Conservation (phyloP, 2,888 invertebrate genomes). For the Tetragnatha montana region DNA sequence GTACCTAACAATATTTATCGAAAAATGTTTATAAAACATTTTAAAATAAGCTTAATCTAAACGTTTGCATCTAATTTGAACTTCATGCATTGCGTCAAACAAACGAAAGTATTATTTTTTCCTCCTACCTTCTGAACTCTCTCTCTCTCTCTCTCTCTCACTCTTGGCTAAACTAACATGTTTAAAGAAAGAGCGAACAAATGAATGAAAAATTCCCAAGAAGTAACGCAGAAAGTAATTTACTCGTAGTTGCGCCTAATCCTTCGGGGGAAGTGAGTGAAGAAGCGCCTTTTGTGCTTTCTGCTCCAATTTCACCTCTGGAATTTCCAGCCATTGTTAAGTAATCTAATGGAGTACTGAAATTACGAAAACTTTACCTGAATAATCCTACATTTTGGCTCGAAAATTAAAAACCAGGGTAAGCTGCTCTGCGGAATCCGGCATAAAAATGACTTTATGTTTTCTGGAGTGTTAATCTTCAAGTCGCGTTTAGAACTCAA, state of each 20-base stretch:
- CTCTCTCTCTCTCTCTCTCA: too few species aligned
- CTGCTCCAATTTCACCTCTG: neutral
- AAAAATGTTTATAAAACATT: too few species aligned
- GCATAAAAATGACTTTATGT: conserved; percentile 24
- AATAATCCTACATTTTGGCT: neutral
- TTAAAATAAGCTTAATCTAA: too few species aligned
- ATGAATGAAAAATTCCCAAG: neutral
- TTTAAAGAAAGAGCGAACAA: neutral
- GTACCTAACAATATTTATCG: too few species aligned
- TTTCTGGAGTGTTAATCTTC: conserved; percentile 33
- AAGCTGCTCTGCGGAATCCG: neutral
- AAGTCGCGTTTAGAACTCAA: conserved; percentile 9
- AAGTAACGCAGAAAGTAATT: neutral
- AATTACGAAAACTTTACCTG: conserved; percentile 10
- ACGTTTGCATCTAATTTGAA: too few species aligned
- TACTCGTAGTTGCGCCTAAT: neutral
- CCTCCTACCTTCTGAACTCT: too few species aligned
- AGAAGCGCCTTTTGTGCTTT: neutral
- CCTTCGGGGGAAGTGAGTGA: neutral
- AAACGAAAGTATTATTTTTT: too few species aligned
- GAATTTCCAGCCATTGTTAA: neutral
- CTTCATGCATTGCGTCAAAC: too few species aligned
- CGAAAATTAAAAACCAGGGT: neutral
- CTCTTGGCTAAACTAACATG: too few species aligned
- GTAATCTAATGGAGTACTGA: conserved; percentile 27